Conservation (phyloP, 2,113 vertebrate species). For the Corapipo altera region DNA sequence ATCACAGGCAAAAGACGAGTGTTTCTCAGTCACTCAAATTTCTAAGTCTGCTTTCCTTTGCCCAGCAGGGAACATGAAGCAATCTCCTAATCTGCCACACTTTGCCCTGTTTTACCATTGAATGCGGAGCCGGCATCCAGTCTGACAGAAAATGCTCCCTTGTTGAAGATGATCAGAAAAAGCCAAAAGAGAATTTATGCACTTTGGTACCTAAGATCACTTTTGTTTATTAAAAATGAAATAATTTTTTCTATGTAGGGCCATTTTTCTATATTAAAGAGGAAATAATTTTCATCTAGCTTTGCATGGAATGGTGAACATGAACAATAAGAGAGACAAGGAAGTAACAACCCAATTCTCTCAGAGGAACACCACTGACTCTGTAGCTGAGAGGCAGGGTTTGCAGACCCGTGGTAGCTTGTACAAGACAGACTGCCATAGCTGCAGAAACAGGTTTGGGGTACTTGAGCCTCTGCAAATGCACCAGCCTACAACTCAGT, state of each 20-base stretch:
- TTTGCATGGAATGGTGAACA: neutral
- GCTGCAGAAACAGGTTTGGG: neutral
- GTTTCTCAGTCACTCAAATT: neutral
- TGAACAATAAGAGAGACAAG: neutral
- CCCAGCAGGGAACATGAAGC: neutral
- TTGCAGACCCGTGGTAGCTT: neutral
- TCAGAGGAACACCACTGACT: neutral
- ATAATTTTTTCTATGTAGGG: neutral
- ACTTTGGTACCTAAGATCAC: neutral
- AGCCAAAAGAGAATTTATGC: neutral
- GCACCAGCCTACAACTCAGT: neutral
- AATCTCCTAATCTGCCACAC: neutral
- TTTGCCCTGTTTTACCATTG: neutral
- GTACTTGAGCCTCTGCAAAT: neutral
- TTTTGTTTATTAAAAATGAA: conserved; percentile 1
- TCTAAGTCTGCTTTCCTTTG: neutral
- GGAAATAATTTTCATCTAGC: neutral
- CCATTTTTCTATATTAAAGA: neutral
- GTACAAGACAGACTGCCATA: neutral
- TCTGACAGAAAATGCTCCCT: neutral
- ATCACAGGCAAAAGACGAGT: neutral
- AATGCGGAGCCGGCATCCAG: neutral
- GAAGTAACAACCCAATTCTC: neutral
- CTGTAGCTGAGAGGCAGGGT: neutral
- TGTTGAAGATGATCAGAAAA: neutral